These are phyloP conservation scores for Sinocyclocheilus rhinocerous DNA, from an alignment of 2,113 vertebrate genomes.

Conservation along the genomic window DNA sequence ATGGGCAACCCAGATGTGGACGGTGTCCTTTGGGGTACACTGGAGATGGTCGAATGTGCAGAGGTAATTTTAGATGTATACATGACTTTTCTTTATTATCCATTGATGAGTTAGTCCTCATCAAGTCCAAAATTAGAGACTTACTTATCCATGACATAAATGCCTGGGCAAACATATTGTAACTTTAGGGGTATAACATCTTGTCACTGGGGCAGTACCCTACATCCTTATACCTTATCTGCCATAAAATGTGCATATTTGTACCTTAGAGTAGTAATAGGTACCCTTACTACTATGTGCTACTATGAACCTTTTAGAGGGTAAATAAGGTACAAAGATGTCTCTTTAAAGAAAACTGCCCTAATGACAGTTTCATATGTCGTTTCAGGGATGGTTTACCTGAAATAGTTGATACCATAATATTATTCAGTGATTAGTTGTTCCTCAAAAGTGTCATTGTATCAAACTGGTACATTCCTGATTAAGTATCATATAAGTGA, in stretches of 20 bases:
- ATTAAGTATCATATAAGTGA: not conserved
- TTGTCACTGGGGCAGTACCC: not conserved
- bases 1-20: conserved; percentile 68
- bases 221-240: not conserved
- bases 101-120: not conserved
- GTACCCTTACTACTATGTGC: not conserved
- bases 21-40: conserved; percentile 76
- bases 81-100: not conserved
- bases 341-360: not conserved
- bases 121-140: not conserved
- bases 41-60: conserved; percentile 73
- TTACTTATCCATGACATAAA: not conserved
- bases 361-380: not conserved
- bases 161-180: not conserved
- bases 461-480: not conserved
- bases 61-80: conserved; percentile 67
- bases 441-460: not conserved
- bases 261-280: not conserved
- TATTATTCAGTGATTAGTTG: too few relatives aligned
- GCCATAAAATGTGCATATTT: not conserved
- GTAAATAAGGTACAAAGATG: not conserved
- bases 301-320: not conserved
- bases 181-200: not conserved
- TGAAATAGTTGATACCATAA: not conserved
- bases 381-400: not conserved